phyloP scores from a whole-genome alignment of 1,140 invertebrate species.

The Drosophila rufa region DNA sequence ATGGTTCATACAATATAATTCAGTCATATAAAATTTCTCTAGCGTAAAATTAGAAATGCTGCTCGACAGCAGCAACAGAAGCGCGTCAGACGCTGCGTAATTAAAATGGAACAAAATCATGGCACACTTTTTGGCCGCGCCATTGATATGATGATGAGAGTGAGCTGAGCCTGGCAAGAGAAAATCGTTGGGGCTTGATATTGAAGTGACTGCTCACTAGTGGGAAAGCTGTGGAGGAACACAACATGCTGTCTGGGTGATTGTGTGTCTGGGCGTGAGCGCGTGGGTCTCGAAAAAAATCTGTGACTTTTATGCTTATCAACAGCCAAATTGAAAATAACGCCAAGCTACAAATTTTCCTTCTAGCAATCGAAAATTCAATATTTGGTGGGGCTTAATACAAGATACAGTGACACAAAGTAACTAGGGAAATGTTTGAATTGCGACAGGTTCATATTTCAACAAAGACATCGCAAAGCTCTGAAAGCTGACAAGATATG shows the following conservation, averaged over 20 bases:
- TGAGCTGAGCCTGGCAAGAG: conserved; percentile 1
- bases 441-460: conserved; percentile 14
- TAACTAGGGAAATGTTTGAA: conserved; percentile 1
- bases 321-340: conserved; percentile 75
- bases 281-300: conserved; percentile 45
- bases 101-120: conserved; percentile 74
- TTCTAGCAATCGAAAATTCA: conserved; percentile 44
- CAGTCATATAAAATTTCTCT: conserved; percentile 81
- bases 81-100: conserved; percentile 65
- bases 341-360: conserved; percentile 37
- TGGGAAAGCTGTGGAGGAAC: conserved; percentile 21
- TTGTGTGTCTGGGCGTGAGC: conserved; percentile 8
- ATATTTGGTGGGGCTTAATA: conserved; percentile 43
- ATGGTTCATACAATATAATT: conserved; percentile 78
- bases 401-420: conserved; percentile 9
- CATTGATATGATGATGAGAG: conserved; percentile 81
- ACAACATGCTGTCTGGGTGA: neutral
- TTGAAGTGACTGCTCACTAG: conserved; percentile 74
- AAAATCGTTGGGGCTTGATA: conserved; percentile 66
- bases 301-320: conserved; percentile 78
- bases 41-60: conserved; percentile 82
- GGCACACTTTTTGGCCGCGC: conserved; percentile 53
- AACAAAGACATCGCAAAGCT: neutral
- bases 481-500: too few species aligned
- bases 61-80: conserved; percentile 47